Evolutionary conservation across 1,140 invertebrate species (phyloP).

Genomic region (Lithobius niger): DNA sequence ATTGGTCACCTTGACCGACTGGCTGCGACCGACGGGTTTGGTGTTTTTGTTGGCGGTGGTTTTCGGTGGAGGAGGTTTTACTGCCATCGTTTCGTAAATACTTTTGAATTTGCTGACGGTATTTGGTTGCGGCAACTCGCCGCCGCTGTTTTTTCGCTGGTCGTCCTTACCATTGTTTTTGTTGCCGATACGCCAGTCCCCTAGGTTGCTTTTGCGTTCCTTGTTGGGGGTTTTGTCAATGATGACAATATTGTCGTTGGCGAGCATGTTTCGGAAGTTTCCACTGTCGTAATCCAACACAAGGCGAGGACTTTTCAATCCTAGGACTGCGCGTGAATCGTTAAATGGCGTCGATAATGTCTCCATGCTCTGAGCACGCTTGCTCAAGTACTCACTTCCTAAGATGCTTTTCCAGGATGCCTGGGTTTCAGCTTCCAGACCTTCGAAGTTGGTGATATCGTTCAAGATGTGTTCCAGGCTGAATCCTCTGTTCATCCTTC

Average conservation of each 20-base stretch:
- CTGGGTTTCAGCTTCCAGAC: not conserved
- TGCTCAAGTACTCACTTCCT: not conserved
- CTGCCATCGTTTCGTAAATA: constrained; percentile 6
- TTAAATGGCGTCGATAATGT: not conserved
- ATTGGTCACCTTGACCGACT: constrained; percentile 9
- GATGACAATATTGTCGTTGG: constrained; percentile 22
- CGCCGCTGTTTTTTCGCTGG: not conserved
- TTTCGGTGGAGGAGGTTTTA: not conserved
- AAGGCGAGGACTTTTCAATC: not conserved
- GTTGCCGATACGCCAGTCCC: not conserved
- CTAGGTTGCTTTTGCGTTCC: constrained; percentile 9
- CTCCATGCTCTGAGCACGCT: not conserved
- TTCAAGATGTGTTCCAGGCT: constrained; percentile 28
- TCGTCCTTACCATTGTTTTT: not conserved
- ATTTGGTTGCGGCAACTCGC: constrained; percentile 3
- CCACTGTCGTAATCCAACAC: constrained; percentile 10
- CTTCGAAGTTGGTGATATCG: constrained; percentile 17
- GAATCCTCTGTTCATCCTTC: too few relatives aligned
- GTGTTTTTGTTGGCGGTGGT: not conserved
- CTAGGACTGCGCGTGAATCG: constrained; percentile 1
- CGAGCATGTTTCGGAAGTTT: constrained; percentile 15
- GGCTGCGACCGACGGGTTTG: constrained; percentile 4
- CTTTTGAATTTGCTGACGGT: constrained; percentile 6
- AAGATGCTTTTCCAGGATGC: not conserved
- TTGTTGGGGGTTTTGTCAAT: constrained; percentile 13